Evolutionary conservation across 2,888 invertebrate species (phyloP).

Genomic region (Agrotis ipsilon): DNA sequence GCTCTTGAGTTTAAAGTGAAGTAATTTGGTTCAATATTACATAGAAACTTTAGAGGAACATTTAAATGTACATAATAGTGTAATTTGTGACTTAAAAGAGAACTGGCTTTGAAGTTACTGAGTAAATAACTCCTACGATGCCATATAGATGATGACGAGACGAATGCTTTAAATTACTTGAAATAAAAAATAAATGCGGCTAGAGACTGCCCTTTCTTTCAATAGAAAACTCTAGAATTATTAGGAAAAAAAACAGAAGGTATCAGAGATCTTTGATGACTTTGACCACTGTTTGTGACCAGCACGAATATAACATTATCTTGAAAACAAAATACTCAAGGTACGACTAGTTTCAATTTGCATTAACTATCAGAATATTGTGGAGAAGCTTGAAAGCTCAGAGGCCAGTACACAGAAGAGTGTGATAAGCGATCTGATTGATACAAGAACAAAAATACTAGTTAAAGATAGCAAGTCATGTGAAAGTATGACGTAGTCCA

Average conservation of each 20-base stretch:
- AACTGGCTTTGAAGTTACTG: too few species aligned
- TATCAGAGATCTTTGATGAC: too few species aligned
- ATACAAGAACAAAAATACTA: neutral
- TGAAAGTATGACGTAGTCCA: neutral
- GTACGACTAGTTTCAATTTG: neutral
- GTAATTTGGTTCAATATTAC: slow-evolving; percentile 15
- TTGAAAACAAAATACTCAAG: neutral
- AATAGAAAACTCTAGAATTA: neutral
- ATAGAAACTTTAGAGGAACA: neutral
- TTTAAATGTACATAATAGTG: neutral
- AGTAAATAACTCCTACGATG: neutral
- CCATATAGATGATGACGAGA: neutral
- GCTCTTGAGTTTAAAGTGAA: slow-evolving; percentile 18
- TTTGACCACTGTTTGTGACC: too few species aligned
- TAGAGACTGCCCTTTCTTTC: neutral
- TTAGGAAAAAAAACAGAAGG: too few species aligned
- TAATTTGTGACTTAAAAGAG: neutral
- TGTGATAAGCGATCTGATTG: too few species aligned
- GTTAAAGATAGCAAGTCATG: slow-evolving; percentile 17
- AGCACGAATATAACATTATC: too few species aligned
- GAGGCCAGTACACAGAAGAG: too few species aligned
- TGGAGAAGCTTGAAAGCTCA: too few species aligned
- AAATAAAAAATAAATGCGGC: too few species aligned
- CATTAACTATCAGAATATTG: too few species aligned
- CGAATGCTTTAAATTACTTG: neutral